Evolutionary conservation across 2,888 invertebrate genomes (phyloP), one percentile per base, ranked within the genome.

Genomic region (Bellardia bayeri): DNA sequence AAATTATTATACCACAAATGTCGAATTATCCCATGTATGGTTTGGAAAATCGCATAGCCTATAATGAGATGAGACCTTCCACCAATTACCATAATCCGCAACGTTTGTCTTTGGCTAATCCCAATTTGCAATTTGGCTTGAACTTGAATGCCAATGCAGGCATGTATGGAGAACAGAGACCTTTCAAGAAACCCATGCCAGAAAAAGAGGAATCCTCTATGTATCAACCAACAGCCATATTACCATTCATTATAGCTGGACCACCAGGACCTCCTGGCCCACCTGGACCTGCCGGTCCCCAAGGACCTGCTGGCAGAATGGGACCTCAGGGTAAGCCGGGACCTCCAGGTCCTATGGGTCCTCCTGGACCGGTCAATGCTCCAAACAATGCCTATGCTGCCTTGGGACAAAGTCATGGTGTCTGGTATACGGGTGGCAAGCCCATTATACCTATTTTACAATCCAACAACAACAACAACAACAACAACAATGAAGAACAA

Each of bases 141-240:
- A 92, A 92, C 87, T 63, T 91, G 11, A 92, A 92, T 71, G 90
- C 90, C 3, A 91, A 92, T 69, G 49, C 90, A 2, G 91, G 90
- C 0, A 11, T 91, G 16, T 71, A 68, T 63, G 87, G 87, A 1
- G 88, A 89, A 56, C 85, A 84, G 13, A 88, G 76, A 3, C 88
- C 89, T n/a, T 68, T 68, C 2, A 88, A 81, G 45, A 85, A 66
- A 8, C 76, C 69, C 14, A 14, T 68, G 8, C 4, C 23, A 13
- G 85, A 89, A 9, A 86, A 87, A 9, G 83, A 80, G 45, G 87
- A 82, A 56, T 3, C 11, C 0, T 49, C 42, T 14, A 82, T 75
- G n/a, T 54, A 88, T 49, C 88, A 84, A 30, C 68, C 86, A 0
- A 71, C 89, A 3, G 79, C 86, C 7, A 82, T 88, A 63, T 63